Percentiles rank a stretch among this genome's conserved stretches.
Evolutionary conservation across 2,797 vertebrate species (phyloP).

Genomic region (Stomatorhinus walkeri): DNA sequence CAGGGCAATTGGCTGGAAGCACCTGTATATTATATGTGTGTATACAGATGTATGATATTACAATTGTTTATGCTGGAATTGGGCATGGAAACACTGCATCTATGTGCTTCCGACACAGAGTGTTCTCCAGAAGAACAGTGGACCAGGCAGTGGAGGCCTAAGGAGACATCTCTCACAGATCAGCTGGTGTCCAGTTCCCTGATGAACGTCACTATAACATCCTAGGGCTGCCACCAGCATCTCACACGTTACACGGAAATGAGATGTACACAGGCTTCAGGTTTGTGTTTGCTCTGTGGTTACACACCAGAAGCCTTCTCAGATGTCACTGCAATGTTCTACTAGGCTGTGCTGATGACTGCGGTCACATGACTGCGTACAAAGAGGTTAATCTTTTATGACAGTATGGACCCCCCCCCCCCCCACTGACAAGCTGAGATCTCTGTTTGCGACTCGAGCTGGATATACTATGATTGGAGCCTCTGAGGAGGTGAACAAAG

Average conservation of each 20-base stretch:
- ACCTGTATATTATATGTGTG: neutral
- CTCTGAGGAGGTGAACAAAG: neutral
- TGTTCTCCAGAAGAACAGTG: neutral
- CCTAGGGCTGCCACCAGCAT: neutral
- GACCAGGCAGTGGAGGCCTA: neutral
- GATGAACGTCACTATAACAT: neutral
- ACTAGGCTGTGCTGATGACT: neutral
- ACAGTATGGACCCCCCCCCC: neutral
- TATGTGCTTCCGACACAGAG: neutral
- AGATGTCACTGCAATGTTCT: neutral
- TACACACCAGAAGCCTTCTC: neutral
- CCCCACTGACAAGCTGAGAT: too few relatives aligned
- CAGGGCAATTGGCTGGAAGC: neutral
- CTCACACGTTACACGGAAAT: neutral
- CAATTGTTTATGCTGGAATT: neutral
- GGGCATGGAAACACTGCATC: neutral
- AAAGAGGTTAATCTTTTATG: neutral
- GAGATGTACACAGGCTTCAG: neutral
- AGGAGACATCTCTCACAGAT: neutral
- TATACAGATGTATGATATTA: neutral
- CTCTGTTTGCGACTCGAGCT: neutral
- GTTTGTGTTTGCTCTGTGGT: neutral
- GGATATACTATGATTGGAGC: neutral
- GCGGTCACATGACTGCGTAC: neutral
- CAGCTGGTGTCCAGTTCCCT: neutral